These are phyloP conservation scores for Brachyhypopomus gauderio DNA, from an alignment of 2,113 vertebrate genomes.

Conservation along the genomic window DNA sequence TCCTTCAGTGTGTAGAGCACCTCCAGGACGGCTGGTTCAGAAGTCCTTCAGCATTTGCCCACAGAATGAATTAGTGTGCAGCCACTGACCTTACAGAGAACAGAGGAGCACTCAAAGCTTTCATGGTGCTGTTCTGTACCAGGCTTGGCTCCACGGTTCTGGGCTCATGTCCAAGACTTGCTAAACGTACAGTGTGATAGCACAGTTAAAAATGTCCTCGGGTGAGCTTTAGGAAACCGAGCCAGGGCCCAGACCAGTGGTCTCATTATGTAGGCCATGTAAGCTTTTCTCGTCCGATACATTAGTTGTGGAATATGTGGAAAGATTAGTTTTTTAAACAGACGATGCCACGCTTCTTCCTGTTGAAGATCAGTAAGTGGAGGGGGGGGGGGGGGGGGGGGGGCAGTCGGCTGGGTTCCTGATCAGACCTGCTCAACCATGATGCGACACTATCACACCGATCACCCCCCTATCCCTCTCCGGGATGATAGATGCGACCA, in stretches of 20 bases:
- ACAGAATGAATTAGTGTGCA: background rate
- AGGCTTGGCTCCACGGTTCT: background rate
- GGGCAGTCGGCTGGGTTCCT: no score
- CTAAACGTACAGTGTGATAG: background rate
- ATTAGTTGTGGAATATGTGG: background rate
- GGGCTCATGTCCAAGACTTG: background rate
- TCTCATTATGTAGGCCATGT: background rate
- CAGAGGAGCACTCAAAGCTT: background rate
- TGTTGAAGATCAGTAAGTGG: background rate
- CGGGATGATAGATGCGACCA: no score
- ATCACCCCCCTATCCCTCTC: no score
- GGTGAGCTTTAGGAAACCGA: background rate
- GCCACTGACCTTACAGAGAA: background rate
- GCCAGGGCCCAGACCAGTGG: background rate
- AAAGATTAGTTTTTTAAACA: background rate
- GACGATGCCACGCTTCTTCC: no score
- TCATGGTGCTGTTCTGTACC: background rate
- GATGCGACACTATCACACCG: no score
- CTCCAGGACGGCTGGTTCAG: background rate
- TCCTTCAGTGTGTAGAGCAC: background rate
- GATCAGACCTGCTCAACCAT: no score
- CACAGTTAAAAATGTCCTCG: background rate
- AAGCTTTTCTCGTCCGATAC: background rate
- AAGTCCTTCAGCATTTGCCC: background rate
- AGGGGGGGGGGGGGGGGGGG: no score